phyloP scores from a whole-genome alignment of 2,888 invertebrate genomes.

The Machimus atricapillus region DNA sequence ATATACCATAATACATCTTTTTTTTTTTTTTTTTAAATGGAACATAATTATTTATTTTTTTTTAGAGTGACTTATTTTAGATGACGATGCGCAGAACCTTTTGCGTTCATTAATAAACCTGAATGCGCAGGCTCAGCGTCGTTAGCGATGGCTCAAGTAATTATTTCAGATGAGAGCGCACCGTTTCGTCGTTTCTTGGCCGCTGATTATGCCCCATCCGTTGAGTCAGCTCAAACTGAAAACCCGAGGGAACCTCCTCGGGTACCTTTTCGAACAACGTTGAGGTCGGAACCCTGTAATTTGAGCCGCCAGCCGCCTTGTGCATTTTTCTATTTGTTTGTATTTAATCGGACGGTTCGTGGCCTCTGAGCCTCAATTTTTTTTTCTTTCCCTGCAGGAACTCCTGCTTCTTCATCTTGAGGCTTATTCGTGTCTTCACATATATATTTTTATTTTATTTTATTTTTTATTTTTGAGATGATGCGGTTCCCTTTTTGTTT shows the following conservation, averaged over 20 bases:
- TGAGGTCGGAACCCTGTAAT: slow-evolving; percentile 18
- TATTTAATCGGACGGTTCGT: background rate
- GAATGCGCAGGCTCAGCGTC: slow-evolving; percentile 8
- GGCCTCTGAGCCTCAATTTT: background rate
- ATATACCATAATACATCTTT: background rate
- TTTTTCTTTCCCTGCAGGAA: background rate
- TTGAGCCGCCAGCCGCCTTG: slow-evolving; percentile 9
- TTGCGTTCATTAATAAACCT: slow-evolving; percentile 28
- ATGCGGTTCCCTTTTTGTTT: background rate
- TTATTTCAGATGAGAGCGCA: slow-evolving; percentile 33
- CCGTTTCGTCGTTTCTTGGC: background rate
- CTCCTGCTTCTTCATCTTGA: background rate
- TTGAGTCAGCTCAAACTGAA: background rate
- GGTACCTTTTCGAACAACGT: background rate
- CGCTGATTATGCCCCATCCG: slow-evolving; percentile 25
- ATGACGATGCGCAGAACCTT: background rate
- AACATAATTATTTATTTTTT: background rate
- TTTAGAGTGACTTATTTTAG: background rate
- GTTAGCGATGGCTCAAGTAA: slow-evolving; percentile 32
- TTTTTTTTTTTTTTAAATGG: no score
- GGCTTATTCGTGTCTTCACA: background rate
- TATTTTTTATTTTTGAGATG: background rate
- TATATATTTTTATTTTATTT: background rate
- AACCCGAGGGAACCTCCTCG: background rate
- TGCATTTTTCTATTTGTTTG: slow-evolving; percentile 25